These are phyloP conservation scores for Suillia variegata DNA, from an alignment of 2,888 invertebrate species.

Conservation along the genomic window DNA sequence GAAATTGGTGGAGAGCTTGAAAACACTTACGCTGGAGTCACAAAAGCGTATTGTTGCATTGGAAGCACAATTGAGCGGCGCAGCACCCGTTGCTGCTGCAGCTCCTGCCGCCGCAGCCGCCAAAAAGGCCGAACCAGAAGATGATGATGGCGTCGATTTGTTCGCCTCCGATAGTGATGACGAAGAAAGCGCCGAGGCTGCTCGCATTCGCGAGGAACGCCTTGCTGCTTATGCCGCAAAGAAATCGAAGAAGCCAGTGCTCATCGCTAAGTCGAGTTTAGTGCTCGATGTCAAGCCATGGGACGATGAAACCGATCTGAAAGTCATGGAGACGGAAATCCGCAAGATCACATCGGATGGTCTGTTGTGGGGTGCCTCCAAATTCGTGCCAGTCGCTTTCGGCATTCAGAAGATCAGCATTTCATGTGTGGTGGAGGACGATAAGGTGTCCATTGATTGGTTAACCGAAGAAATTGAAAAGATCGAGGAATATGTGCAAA, in stretches of 20 bases:
- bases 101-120: conserved; percentile 15
- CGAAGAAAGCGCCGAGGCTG: conserved; percentile 75
- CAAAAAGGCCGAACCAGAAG: conserved; percentile 50
- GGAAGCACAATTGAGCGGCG: conserved; percentile 38
- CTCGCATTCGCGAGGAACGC: conserved; percentile 80
- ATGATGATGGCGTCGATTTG: conserved; percentile 78
- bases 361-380: conserved; percentile 91
- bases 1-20: conserved; percentile 55
- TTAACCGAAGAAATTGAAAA: conserved; percentile 85
- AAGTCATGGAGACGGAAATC: conserved; percentile 78
- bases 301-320: conserved; percentile 93
- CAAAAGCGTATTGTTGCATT: conserved; percentile 54
- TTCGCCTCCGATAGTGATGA: conserved; percentile 83
- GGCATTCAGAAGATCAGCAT: conserved; percentile 93
- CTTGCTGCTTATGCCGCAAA: conserved; percentile 88
- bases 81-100: conserved; percentile 15
- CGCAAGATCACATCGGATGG: conserved; percentile 82
- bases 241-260: conserved; percentile 86
- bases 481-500: conserved; percentile 85
- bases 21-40: conserved; percentile 48
- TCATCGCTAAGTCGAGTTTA: conserved; percentile 94
- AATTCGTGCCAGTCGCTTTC: conserved; percentile 88
- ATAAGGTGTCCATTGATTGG: conserved; percentile 90
- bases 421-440: conserved; percentile 91
- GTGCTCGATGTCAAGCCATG: conserved; percentile 92